Percentiles rank a stretch among this genome's conserved stretches.
phyloP scores from a whole-genome alignment of 1,140 invertebrate genomes.

The Coptotermes formosanus region DNA sequence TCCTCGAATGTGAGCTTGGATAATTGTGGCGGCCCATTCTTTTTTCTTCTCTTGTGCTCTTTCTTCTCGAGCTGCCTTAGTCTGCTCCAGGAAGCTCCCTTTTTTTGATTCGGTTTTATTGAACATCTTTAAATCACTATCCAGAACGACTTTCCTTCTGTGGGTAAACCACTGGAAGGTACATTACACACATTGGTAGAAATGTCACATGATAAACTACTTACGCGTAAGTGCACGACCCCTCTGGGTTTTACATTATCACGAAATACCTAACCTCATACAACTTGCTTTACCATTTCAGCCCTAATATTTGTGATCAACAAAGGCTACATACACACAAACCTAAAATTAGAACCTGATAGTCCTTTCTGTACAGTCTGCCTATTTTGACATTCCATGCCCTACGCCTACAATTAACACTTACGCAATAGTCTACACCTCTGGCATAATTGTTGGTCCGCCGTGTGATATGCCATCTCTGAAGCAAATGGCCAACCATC shows the following conservation, averaged over 20 bases:
- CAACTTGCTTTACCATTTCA: not conserved
- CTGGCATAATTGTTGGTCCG: no score
- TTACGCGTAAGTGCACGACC: not conserved
- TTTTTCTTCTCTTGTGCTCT: constrained; percentile 76
- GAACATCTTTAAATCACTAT: constrained; percentile 53
- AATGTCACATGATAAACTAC: not conserved
- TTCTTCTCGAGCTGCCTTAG: constrained; percentile 82
- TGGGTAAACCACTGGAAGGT: not conserved
- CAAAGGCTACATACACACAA: not conserved
- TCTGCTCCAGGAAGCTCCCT: constrained; percentile 72
- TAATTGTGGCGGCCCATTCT: constrained; percentile 65
- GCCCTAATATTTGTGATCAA: not conserved
- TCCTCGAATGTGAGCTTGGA: constrained; percentile 71
- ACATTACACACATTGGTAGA: not conserved
- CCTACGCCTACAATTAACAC: no score
- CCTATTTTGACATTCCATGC: no score
- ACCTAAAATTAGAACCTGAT: not conserved
- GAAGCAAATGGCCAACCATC: no score
- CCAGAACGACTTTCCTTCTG: not conserved
- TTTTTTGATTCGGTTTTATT: constrained; percentile 59
- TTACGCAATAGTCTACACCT: no score
- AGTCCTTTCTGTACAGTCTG: no score
- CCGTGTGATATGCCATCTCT: no score
- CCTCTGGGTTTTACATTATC: not conserved
- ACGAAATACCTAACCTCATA: not conserved